Evolutionary conservation across 2,888 invertebrate genomes (phyloP).

Genomic region (Enchytraeus crypticus): DNA sequence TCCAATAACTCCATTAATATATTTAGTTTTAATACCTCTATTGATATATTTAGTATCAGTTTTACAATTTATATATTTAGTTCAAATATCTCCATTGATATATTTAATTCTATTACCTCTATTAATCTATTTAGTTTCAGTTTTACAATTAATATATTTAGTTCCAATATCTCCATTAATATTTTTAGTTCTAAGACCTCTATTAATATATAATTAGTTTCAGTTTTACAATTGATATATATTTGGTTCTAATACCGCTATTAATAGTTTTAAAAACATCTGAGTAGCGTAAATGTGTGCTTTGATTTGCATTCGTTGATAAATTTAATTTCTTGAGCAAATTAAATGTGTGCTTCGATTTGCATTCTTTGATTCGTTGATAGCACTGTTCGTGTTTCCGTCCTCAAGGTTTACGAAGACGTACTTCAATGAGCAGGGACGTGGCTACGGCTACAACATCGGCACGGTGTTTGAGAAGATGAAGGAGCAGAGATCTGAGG

Average conservation of each 20-base stretch:
- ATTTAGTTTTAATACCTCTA: no score
- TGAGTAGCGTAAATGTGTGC: no score
- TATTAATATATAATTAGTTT: neutral
- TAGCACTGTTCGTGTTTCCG: no score
- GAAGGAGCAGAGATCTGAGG: constrained; percentile 48
- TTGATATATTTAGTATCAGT: no score
- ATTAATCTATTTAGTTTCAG: neutral
- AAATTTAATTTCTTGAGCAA: no score
- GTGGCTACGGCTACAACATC: constrained; percentile 62
- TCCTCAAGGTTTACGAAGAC: constrained; percentile 57
- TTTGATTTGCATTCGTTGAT: no score
- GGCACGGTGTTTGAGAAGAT: constrained; percentile 38
- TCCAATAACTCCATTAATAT: no score
- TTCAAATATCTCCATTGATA: neutral
- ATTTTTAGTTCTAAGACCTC: neutral
- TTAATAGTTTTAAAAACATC: no score
- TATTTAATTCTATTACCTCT: neutral
- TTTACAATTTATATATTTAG: neutral
- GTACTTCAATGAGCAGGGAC: constrained; percentile 56
- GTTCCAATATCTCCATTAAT: neutral
- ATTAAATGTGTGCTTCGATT: no score
- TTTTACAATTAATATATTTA: neutral
- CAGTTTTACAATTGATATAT: neutral
- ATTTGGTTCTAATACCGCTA: no score
- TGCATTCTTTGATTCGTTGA: no score